These are phyloP conservation scores for Mesoclemmys tuberculata DNA, from an alignment of 2,113 vertebrate genomes.

Conservation along the genomic window DNA sequence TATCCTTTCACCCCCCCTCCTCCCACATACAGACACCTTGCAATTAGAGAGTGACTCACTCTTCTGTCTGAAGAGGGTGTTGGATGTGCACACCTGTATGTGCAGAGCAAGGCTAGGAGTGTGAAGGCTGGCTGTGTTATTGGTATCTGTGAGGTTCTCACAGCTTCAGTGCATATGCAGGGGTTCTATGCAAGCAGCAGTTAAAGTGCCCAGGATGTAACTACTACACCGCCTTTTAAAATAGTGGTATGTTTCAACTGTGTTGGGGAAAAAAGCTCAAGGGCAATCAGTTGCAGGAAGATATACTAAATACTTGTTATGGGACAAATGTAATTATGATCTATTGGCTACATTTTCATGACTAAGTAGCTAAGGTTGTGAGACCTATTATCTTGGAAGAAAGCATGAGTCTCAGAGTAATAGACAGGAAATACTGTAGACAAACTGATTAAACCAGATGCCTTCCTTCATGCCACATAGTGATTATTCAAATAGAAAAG, in stretches of 20 bases:
- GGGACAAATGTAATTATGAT: not conserved
- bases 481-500: not conserved
- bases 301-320: not conserved
- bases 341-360: not conserved
- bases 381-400: not conserved
- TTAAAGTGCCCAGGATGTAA: not conserved
- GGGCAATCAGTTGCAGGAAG: not conserved
- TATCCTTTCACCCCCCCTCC: not conserved
- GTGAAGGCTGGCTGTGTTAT: not conserved
- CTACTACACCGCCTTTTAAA: not conserved
- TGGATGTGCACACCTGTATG: not conserved
- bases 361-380: not conserved
- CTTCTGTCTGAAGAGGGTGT: not conserved
- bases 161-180: not conserved
- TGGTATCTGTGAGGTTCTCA: not conserved
- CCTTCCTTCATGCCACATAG: not conserved
- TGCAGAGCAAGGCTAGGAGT: not conserved
- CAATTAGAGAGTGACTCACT: not conserved
- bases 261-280: not conserved
- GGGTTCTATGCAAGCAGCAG: not conserved
- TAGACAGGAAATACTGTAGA: not conserved
- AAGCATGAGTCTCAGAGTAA: not conserved
- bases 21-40: not conserved
- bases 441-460: not conserved
- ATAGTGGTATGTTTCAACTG: not conserved